Base-by-base conservation (phyloP, 2,113 vertebrate genomes). In the Carettochelys insculpta region DNA sequence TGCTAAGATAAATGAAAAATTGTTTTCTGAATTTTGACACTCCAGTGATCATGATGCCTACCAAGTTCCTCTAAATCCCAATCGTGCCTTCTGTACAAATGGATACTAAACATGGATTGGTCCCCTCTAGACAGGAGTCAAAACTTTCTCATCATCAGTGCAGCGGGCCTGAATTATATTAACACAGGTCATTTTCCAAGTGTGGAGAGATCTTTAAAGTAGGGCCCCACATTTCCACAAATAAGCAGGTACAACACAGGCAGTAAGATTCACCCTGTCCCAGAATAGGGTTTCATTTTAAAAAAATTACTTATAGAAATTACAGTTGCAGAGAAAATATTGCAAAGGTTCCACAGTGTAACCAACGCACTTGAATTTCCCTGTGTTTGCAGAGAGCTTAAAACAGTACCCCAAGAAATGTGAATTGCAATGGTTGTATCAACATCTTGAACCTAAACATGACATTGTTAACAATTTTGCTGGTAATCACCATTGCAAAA, bases 141-240 rank as follows among this genome's bases (percentile, higher is more conserved):
- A 90, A 31, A 73, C 1, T 3, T 34, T 75, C 0, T 0, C 0
- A 1, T 82, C 82, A 80, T 43, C 47, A 0, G 1, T 4, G 0
- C 27, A 1, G 8, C 76, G 85, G 31, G 20, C 3, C 29, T 41
- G 80, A 58, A 51, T 58, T 43, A 53, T 54, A 43, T 77, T 20
- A 65, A 16, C 88, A 41, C 7, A 0, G 8, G 43, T 76, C 51
- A 43, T 29, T 24, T 82, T 77, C 47, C 0, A 1, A 91, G 80
- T 0, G 12, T 45, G 24, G 31, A 85, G 48, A 41, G 68, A 5
- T 8, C 87, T 58, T 29, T 0, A 10, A 53, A 82, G 71, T 13
- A 0, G 27, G 75, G 94, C 80, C 65, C 88, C 89, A 50, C 2
- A 48, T 27, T 0, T 16, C 34, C 34, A 73, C 61, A 94, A 82